These are phyloP conservation scores for Gryon sp. DNA, from an alignment of 1,140 invertebrate species.

Conservation along the genomic window DNA sequence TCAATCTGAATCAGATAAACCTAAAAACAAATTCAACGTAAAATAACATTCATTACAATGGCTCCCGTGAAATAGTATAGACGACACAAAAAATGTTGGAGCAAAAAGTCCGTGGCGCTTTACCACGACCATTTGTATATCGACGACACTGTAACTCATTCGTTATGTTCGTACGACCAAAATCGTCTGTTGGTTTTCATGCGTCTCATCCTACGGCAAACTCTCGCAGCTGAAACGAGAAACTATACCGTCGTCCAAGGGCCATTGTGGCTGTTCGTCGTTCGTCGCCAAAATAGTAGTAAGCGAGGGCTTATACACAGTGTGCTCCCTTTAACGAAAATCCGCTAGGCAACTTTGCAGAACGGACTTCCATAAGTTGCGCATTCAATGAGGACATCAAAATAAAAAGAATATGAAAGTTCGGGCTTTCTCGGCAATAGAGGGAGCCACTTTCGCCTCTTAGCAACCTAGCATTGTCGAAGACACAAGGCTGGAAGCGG, in stretches of 20 bases:
- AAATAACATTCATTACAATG: conserved; percentile 25
- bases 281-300: conserved; percentile 55
- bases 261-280: conserved; percentile 70
- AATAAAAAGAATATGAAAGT: conserved; percentile 72
- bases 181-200: conserved; percentile 42
- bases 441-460: conserved; percentile 41
- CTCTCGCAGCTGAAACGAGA: conserved; percentile 69
- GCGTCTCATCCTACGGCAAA: conserved; percentile 13
- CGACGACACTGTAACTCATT: conserved; percentile 46
- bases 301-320: conserved; percentile 65
- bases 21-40: conserved; percentile 20
- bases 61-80: not conserved
- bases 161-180: conserved; percentile 42
- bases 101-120: conserved; percentile 16
- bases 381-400: conserved; percentile 73
- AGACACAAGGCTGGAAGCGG: conserved; percentile 34
- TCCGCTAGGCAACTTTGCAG: conserved; percentile 71
- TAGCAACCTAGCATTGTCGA: conserved; percentile 62
- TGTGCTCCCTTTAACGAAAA: conserved; percentile 68
- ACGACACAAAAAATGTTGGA: conserved; percentile 4
- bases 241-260: conserved; percentile 68
- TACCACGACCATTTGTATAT: conserved; percentile 13
- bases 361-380: conserved; percentile 73
- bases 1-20: conserved; percentile 34
- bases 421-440: conserved; percentile 23